Evolutionary conservation across 2,888 invertebrate species (phyloP).

Genomic region (Andricus quercusramuli): DNA sequence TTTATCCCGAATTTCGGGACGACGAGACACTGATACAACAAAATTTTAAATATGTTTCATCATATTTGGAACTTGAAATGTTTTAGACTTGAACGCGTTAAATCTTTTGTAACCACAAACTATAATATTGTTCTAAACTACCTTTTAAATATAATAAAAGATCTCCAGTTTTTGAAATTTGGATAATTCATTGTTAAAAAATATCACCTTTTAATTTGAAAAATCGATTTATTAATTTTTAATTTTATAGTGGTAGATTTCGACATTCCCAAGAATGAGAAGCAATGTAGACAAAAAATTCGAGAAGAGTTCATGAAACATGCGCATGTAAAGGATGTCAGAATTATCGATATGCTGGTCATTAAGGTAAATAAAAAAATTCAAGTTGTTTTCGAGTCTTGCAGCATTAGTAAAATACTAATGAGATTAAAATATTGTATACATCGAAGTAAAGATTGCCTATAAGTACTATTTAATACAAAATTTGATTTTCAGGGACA

Average conservation of each 20-base stretch:
- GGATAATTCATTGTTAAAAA: too few species aligned
- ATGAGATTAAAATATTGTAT: not conserved
- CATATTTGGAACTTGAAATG: too few species aligned
- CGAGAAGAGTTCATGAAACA: slow-evolving; percentile 89
- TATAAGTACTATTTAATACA: not conserved
- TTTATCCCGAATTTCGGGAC: too few species aligned
- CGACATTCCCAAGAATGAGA: slow-evolving; percentile 88
- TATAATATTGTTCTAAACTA: too few species aligned
- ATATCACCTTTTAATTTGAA: too few species aligned
- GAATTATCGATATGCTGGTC: slow-evolving; percentile 94
- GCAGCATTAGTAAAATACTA: not conserved
- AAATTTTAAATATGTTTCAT: too few species aligned
- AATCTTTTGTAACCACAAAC: too few species aligned
- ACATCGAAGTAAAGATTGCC: not conserved
- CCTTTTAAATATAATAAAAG: too few species aligned
- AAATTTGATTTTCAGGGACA: slow-evolving; percentile 86
- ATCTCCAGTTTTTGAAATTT: too few species aligned
- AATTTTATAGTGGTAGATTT: slow-evolving; percentile 87
- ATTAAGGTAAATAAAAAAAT: slow-evolving; percentile 85
- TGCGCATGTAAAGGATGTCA: slow-evolving; percentile 88
- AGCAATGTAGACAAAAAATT: slow-evolving; percentile 86
- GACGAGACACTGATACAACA: too few species aligned
- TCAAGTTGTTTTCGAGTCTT: slow-evolving; percentile 45
- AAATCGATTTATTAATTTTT: too few species aligned
- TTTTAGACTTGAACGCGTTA: too few species aligned